phyloP scores from a whole-genome alignment of 1,140 invertebrate genomes.

The Drosophila lini region DNA sequence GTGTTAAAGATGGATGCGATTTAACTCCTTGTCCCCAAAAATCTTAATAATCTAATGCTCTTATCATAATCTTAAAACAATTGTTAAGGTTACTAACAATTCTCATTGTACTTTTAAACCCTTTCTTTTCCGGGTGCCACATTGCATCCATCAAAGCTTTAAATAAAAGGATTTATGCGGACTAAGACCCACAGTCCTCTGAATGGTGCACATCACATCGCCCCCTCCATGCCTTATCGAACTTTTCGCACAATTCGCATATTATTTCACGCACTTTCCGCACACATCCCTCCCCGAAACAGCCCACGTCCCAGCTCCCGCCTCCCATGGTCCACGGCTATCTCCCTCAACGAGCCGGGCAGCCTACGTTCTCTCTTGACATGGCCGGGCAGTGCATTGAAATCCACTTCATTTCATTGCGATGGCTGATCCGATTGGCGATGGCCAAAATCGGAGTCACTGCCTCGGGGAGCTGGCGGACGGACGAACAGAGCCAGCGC shows the following conservation, averaged over 20 bases:
- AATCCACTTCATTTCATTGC: constrained; percentile 76
- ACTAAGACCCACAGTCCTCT: background rate
- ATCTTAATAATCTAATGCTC: background rate
- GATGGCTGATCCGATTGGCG: constrained; percentile 53
- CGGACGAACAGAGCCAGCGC: constrained; percentile 24
- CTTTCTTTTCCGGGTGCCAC: background rate
- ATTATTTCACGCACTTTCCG: constrained; percentile 63
- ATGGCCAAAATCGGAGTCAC: constrained; percentile 48
- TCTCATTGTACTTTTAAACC: background rate
- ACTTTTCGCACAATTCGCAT: constrained; percentile 75
- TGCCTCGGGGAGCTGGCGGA: constrained; percentile 24
- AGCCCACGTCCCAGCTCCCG: background rate
- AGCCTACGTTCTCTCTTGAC: constrained; percentile 38
- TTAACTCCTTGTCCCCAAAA: too few species aligned
- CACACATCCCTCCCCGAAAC: background rate
- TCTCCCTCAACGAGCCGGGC: constrained; percentile 19
- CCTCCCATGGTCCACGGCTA: constrained; percentile 17
- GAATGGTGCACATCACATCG: background rate
- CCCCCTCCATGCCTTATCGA: constrained; percentile 44
- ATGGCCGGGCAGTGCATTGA: constrained; percentile 71
- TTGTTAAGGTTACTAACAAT: background rate
- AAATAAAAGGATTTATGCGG: constrained; percentile 16
- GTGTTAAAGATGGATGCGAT: too few species aligned
- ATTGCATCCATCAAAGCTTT: constrained; percentile 5
- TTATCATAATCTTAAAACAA: background rate